A percentile compares a stretch with the other conserved stretches of the same genome.
These are phyloP conservation scores for Epizoanthus ramosus DNA, from an alignment of 92 coral and sea anemone species.

Conservation along the genomic window DNA sequence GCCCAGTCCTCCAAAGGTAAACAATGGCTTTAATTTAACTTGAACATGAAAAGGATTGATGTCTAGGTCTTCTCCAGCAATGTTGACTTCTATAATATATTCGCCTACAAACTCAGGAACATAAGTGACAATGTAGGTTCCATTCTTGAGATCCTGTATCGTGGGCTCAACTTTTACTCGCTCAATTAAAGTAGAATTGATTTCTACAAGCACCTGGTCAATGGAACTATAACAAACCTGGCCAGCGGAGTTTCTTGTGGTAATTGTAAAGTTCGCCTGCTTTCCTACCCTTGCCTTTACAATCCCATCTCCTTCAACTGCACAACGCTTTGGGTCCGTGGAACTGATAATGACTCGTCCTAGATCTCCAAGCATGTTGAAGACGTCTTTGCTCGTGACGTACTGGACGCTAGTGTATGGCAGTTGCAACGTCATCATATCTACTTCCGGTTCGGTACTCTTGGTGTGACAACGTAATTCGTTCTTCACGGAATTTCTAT, in stretches of 20 bases:
- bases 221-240: conserved; percentile 14
- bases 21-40: conserved; percentile 30
- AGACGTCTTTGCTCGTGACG: conserved; percentile 15
- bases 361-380: conserved; percentile 22
- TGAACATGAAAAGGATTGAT: conserved; percentile 23
- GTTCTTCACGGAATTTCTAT: conserved; percentile 2
- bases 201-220: conserved; percentile 29
- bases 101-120: conserved; percentile 21
- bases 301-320: conserved; percentile 24
- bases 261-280: conserved; percentile 4
- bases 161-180: conserved; percentile 6
- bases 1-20: conserved; percentile 37
- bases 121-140: conserved; percentile 23
- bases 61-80: conserved; percentile 12
- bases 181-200: conserved; percentile 21
- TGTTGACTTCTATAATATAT: conserved; percentile 10
- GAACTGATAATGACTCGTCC: conserved; percentile 31
- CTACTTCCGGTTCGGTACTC: not conserved
- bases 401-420: conserved; percentile 30
- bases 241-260: conserved; percentile 38
- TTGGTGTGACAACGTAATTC: not conserved
- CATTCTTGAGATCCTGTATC: conserved; percentile 34
- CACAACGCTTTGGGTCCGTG: conserved; percentile 28
- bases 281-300: conserved; percentile 4
- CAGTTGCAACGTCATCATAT: not conserved